These are phyloP conservation scores for Verasper variegatus DNA, from an alignment of 2,113 vertebrate genomes.

Conservation along the genomic window DNA sequence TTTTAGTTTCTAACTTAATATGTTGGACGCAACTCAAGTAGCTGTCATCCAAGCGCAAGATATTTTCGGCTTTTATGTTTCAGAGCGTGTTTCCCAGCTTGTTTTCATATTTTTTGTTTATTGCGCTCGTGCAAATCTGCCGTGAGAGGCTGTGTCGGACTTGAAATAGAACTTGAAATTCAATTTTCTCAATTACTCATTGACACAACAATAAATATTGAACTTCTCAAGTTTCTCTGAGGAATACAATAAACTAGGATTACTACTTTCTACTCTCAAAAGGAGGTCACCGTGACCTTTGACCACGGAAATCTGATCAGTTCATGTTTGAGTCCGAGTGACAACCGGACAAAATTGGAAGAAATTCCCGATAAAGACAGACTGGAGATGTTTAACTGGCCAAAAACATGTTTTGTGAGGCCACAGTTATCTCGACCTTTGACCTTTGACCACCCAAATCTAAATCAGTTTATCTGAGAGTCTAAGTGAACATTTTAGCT, in stretches of 20 bases:
- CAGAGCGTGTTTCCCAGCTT: conserved; percentile 11
- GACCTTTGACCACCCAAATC: no score
- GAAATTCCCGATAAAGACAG: no score
- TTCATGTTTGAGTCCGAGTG: no score
- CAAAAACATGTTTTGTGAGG: no score
- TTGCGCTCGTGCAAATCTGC: conserved; percentile 42
- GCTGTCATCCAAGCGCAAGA: conserved; percentile 60
- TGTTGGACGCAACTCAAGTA: conserved; percentile 45
- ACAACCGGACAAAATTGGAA: no score
- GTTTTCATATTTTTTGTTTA: conserved; percentile 52
- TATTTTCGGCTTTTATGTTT: conserved; percentile 44
- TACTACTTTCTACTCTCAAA: no score
- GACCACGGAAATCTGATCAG: no score
- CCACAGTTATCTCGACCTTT: no score
- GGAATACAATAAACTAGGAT: conserved; percentile 4
- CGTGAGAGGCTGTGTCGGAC: conserved; percentile 12
- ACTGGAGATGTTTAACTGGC: no score
- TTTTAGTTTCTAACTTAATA: conserved; percentile 59
- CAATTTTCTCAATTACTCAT: conserved; percentile 31
- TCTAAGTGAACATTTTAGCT: no score
- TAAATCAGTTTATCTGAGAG: no score
- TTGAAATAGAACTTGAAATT: conserved; percentile 30
- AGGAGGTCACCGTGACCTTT: no score
- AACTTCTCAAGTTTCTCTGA: conserved; percentile 15
- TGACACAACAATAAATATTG: conserved; percentile 30